Percentiles rank a stretch among this genome's conserved stretches.
Conservation (phyloP, 2,888 invertebrate species). For the Hydropsyche betteni region DNA sequence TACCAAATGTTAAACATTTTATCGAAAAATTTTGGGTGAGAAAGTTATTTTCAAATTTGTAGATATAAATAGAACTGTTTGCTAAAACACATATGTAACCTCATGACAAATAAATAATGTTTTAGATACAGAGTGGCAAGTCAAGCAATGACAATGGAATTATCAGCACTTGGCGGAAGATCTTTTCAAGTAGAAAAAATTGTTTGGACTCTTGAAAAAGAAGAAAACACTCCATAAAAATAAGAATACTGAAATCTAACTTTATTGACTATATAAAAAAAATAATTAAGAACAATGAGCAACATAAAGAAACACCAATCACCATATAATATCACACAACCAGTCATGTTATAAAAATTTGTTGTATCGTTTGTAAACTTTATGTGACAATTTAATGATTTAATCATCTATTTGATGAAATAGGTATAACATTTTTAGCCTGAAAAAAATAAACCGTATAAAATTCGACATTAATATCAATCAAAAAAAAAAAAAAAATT, state of each 20-base stretch:
- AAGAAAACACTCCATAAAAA: slow-evolving; percentile 41
- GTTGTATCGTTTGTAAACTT: not conserved
- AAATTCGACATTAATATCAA: not conserved
- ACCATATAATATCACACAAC: not conserved
- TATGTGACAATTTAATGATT: not conserved
- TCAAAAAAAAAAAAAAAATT: not conserved
- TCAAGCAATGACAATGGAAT: slow-evolving; percentile 64
- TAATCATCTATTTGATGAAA: slow-evolving; percentile 44
- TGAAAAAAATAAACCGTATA: slow-evolving; percentile 36
- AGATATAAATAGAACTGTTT: not conserved
- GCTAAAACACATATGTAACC: not conserved
- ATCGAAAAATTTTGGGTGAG: slow-evolving; percentile 55
- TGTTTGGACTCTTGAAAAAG: slow-evolving; percentile 59
- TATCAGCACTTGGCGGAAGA: slow-evolving; percentile 61
- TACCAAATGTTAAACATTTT: slow-evolving; percentile 58
- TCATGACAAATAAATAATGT: slow-evolving; percentile 3
- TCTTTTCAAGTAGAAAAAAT: slow-evolving; percentile 62
- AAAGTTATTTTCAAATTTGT: slow-evolving; percentile 4
- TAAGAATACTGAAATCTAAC: not conserved
- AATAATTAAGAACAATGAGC: slow-evolving; percentile 32
- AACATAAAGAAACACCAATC: not conserved
- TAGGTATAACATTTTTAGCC: slow-evolving; percentile 45
- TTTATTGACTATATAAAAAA: slow-evolving; percentile 18
- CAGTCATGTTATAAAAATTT: slow-evolving; percentile 17
- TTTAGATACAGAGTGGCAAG: slow-evolving; percentile 60